Evolutionary conservation across 2,888 invertebrate species (phyloP), one percentile per base, ranked within the genome.

Genomic region (Himalopsyche tibetana): DNA sequence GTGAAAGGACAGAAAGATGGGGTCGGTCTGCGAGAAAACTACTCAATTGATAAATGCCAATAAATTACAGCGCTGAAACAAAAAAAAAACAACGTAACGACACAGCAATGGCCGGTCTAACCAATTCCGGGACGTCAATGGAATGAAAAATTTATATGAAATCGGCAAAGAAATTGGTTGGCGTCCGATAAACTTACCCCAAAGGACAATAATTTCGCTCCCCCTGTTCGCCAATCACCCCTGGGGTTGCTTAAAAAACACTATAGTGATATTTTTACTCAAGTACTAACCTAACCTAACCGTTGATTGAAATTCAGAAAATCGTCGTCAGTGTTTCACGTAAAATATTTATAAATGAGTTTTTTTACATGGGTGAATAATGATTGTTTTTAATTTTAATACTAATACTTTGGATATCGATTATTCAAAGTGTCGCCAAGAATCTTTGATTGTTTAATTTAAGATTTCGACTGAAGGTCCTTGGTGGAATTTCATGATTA

Each of bases 161-260:
- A 63, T 63, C 28, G 63, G 19, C 19, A 28, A 19, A 63, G 19
- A 63, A 63, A 63, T 63, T 63, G 63, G 63, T 63, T 5, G 6
- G 63, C 4, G 28, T n/a, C 28, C 63, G 63, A 19, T 63, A 63
- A 63, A 63, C 63, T 63, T 63, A 63, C 63, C 63, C 63, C 19
- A 63, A 63, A 63, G 63, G 63, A 63, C 63, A 63, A 63, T 63
- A 63, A 63, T 63, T 63, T 28, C 63, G n/a, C 63, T 63, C 63
- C 63, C 63, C 63, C 63, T 28, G 9, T 63, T 63, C 19, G 8
- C n/a, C n/a, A 63, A 63, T 19, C 63, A 63, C 63, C 28, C 63
- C 5, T 63, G 28, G 63, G 19, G 63, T 63, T 19, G 63, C 19
- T 63, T 19, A 63, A 63, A 56, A 63, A 63, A 63, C n/a, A 63